phyloP scores from a whole-genome alignment of 2,888 invertebrate species.

The Carcina quercana region DNA sequence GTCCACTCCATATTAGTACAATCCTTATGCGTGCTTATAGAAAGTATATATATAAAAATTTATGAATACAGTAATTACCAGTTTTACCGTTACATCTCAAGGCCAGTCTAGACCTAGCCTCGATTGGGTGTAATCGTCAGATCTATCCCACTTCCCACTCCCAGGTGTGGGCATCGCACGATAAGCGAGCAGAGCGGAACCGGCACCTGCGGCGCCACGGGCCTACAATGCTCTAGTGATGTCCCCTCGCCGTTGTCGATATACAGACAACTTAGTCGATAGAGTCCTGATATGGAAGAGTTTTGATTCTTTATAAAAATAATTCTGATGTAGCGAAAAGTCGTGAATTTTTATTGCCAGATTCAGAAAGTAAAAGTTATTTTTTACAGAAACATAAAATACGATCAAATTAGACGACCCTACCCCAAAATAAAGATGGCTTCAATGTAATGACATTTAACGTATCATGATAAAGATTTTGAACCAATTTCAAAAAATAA shows the following conservation, averaged over 20 bases:
- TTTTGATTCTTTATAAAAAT: not conserved
- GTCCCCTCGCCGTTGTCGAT: slow-evolving; percentile 13
- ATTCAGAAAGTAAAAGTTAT: not conserved
- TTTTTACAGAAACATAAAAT: not conserved
- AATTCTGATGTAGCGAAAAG: not conserved
- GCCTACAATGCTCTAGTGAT: slow-evolving; percentile 29
- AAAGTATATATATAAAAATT: too few species aligned
- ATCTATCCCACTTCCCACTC: too few species aligned
- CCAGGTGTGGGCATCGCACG: slow-evolving; percentile 23
- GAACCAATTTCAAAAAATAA: too few species aligned
- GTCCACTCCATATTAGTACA: too few species aligned
- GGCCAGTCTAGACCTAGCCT: slow-evolving; percentile 13
- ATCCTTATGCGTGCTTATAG: too few species aligned
- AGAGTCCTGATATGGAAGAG: not conserved
- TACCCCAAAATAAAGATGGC: too few species aligned
- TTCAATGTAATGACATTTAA: too few species aligned
- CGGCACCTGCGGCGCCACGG: slow-evolving; percentile 57
- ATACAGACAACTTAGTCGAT: slow-evolving; percentile 10
- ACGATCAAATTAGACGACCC: not conserved
- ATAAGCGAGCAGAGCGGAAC: slow-evolving; percentile 55
- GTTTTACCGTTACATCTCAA: slow-evolving; percentile 8
- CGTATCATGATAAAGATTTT: too few species aligned
- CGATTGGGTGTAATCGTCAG: slow-evolving; percentile 36
- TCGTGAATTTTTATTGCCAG: not conserved
- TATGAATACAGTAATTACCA: too few species aligned